Base-by-base conservation (phyloP, 2,888 invertebrate species). In the Philereme vetulata region DNA sequence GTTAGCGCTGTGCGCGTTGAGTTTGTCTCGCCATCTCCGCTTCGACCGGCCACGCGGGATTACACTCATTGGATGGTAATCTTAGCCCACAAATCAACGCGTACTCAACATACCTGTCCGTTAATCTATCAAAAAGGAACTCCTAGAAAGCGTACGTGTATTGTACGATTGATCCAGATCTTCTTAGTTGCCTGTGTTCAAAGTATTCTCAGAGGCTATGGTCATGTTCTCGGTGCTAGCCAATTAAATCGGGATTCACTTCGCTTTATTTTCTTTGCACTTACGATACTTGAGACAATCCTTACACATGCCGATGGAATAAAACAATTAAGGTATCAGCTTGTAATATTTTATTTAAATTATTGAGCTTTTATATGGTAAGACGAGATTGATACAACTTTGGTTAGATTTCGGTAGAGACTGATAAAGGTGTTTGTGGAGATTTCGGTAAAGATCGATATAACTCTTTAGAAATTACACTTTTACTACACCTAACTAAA, bases 211-310 rank as follows among this genome's bases (percentile, higher is more conserved):
- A 64, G 67, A 64, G 64, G 62, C 62, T 49, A 38, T 61, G 60
- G 57, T 56, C 65, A 65, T 66, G 66, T 66, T 63, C 65, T 54
- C 70, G 76, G 72, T 76, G 72, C 71, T 72, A 74, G 84, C 85
- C 85, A 85, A 85, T 86, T 86, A 85, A 85, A 84, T 73, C 62
- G 70, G 72, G 74, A 72, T 68, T 68, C 73, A 74, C 74, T 65
- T 67, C 56, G 44, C 74, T 80, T 81, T 80, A 71, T 76, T 82
- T 80, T 80, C 68, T 81, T 79, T 80, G 72, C 72, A 74, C 72
- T 78, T 72, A 74, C 74, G 68, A 80, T 77, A 68, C 74, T 76
- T 72, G 66, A 74, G 71, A 71, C 73, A 67, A 74, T 71, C 67
- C 66, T 65, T 66, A 67, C 67, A 62, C 56, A 68, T 67, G 67